Evolutionary conservation across 2,797 vertebrate genomes (phyloP).

Genomic region (Sus cebifrons): DNA sequence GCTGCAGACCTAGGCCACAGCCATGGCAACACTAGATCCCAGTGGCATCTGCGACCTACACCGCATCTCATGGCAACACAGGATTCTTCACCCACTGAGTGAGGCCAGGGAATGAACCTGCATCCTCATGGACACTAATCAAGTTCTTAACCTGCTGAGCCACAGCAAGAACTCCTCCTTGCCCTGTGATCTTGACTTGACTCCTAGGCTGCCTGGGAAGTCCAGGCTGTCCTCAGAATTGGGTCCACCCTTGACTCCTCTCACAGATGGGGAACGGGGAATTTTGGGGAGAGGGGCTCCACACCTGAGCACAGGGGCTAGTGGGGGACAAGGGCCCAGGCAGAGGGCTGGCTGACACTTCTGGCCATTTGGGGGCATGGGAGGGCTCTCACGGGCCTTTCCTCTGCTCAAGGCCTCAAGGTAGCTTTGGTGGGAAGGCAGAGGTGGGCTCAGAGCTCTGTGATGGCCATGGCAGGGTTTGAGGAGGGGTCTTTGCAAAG

Average conservation of each 20-base stretch:
- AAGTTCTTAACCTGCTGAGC: no score
- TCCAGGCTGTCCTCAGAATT: not conserved
- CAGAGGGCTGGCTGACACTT: not conserved
- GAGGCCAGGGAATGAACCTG: no score
- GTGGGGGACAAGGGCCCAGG: not conserved
- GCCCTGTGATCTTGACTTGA: not conserved
- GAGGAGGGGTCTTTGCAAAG: not conserved
- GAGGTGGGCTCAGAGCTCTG: not conserved
- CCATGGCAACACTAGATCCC: no score
- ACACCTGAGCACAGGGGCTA: not conserved
- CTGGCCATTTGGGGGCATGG: not conserved
- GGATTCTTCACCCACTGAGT: no score
- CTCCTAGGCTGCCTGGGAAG: not conserved
- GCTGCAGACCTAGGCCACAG: no score
- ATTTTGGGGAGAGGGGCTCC: not conserved
- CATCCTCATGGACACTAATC: no score
- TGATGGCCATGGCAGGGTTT: rapidly evolving
- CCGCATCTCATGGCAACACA: no score
- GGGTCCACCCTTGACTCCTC: not conserved
- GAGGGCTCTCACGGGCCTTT: not conserved
- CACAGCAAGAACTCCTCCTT: not conserved
- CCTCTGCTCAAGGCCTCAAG: not conserved
- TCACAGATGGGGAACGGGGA: not conserved
- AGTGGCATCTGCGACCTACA: no score
- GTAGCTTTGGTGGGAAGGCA: not conserved